Evolutionary conservation across 2,797 vertebrate species (phyloP), one percentile per base, ranked within the genome.

Genomic region (Tragelaphus eurycerus): DNA sequence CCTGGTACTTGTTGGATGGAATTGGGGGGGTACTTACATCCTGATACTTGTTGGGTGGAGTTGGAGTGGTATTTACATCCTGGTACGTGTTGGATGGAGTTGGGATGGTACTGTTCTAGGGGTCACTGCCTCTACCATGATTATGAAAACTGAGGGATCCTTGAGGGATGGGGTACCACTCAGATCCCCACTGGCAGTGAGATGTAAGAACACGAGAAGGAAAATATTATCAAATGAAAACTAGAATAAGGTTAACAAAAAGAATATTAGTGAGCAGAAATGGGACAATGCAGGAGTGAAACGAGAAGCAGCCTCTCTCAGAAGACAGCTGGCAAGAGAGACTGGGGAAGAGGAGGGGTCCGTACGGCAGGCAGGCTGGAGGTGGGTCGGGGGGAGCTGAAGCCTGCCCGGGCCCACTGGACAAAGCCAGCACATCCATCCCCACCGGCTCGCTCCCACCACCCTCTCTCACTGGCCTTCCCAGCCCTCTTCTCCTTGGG

Each of bases 11-110:
- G 38, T 38, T 38, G 38, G 38, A 38, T 29, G 6, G 54, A 55
- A 1, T 0, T 57, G 55, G 19, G 34, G 9, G 25, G 57, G 5
- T 60, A 29, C 25, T 60, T 60, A 60, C 5, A 29, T 59, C 59
- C 59, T 29, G 59, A 6, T 29, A 0, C 1, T 0, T 59, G 57
- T 0, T 60, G 12, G 59, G 29, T 60, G 59, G 59, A 60, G 12
- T 0, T 62, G 25, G 55, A 11, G 0, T 59, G 57, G 57, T 27
- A 59, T 11, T 60, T 60, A 60, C 27, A 60, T 14, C 27, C 59
- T 60, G 59, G 12, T 3, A 14, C 6, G 38, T 38, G 38, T 38
- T 38, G 38, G 38, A 38, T 29, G 6, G 54, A 55, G 3, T 0
- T 57, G 55, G 19, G 34, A 1, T 38, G 34, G 19, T 71, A 38